Evolutionary conservation across 1,140 invertebrate genomes (phyloP), one percentile per base, ranked within the genome.

Genomic region (Aphis gossypii): DNA sequence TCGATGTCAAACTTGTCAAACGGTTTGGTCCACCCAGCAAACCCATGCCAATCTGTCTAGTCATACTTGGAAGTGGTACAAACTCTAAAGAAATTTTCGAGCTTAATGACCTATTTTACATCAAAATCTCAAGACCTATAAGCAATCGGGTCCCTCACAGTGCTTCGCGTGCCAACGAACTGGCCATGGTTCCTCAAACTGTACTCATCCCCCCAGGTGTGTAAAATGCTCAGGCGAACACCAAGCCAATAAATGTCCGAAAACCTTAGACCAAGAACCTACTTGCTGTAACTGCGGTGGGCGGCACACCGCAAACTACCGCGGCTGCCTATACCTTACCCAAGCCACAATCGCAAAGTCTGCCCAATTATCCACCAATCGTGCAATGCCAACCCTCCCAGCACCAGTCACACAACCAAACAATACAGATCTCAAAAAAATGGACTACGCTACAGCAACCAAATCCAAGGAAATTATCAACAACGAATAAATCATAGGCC

Each of bases 221-320:
- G 84, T 87, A 21, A 48, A 87, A 48, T 87, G 84, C 23, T 25
- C 41, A 8, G 84, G 84, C 35, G 23, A 30, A 3, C 84, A 87
- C 44, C 2, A 30, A 48, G 44, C 41, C 21, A 48, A 1, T 30
- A 21, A 48, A 6, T 89, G 87, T 30, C 87, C 46, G 7, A 89
- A 89, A 54, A 89, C 46, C 25, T 4, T 11, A 2, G 87, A 89
- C 11, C 20, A 54, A 38, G 6, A n/a, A 1, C 87, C 87, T 6
- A 30, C 14, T 8, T 89, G 87, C 51, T 54, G 48, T 21, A 89
- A 89, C n/a, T 89, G 87, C 51, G n/a, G n/a, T 89, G 87, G 87
- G 20, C 0, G 35, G 1, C 87, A 89, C 51, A 89, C 51, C 48
- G 87, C 87, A 89, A 89, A 89, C 20, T 56, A 35, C n/a, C 23